Evolutionary conservation across 2,888 invertebrate species (phyloP), one percentile per base, ranked within the genome.

Genomic region (Escarpia spicata): DNA sequence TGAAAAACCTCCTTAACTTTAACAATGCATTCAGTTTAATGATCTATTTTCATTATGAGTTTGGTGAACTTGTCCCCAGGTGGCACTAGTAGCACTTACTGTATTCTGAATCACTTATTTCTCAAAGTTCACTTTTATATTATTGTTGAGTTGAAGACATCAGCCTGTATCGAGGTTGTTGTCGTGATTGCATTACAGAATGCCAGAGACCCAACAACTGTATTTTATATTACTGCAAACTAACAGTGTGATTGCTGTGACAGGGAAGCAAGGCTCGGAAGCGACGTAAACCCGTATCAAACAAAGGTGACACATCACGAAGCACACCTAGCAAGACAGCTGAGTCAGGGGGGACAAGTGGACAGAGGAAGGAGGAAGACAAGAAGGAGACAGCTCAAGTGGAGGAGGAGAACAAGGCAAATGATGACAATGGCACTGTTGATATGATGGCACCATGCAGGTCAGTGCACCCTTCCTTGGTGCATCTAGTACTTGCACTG

Each of bases 351-450:
- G 75, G 75, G 75, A 75, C 75, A 75, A 75, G 19, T 75, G n/a
- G 75, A n/a, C 26, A 75, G 26, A n/a, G 26, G n/a, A 94, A 94
- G 92, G 91, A 60, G 44, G 93, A 52, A 31, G 94, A 95, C 92
- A 93, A 93, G 91, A 94, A 95, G 93, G 95, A 95, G 92, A 90
- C 93, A 12, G 94, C 93, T 26, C 45, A 58, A 75, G 91, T 10
- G 9, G 91, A 75, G 9, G 92, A 92, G 89, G 90, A 93, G 60
- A 91, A 90, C n/a, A 90, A 91, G 90, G 60, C 43, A 31, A 52
- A 60, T 12, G 37, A 31, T 10, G 91, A 91, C 19, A 90, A 19
- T 75, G 19, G 75, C 75, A 75, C 26, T 75, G 75, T 75, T 26
- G 75, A 75, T 75, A 26, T 75, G 37, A 90, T 91, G 26, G 90